A percentile compares a stretch with the other conserved stretches of the same genome.
Evolutionary conservation across 2,888 invertebrate genomes (phyloP).

Genomic region (Lasioglossum leucozonium): DNA sequence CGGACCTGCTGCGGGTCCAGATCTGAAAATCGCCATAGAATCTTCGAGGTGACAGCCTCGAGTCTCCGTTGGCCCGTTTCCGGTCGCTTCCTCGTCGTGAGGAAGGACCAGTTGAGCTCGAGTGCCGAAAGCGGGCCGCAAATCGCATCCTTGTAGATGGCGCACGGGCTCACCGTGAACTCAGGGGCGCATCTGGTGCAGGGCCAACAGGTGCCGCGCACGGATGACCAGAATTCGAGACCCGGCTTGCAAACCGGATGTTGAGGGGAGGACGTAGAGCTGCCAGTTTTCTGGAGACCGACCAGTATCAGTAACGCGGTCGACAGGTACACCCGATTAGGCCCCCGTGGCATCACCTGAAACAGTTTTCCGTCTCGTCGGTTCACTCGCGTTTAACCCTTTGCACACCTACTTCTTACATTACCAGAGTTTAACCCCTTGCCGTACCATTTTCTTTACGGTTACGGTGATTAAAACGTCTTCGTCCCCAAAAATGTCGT

Average conservation of each 20-base stretch:
- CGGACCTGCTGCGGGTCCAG: conserved; percentile 46
- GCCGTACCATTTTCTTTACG: no score
- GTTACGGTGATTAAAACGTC: no score
- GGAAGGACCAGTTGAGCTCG: conserved; percentile 87
- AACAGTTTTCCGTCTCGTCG: not conserved
- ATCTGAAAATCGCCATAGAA: conserved; percentile 72
- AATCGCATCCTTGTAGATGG: conserved; percentile 90
- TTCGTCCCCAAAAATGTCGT: no score
- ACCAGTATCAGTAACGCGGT: conserved; percentile 75
- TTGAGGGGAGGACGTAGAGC: conserved; percentile 60
- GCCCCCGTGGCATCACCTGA: conserved; percentile 80
- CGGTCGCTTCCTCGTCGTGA: conserved; percentile 84
- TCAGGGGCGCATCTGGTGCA: conserved; percentile 89
- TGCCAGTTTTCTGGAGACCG: conserved; percentile 59
- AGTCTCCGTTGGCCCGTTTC: conserved; percentile 71
- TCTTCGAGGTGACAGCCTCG: conserved; percentile 68
- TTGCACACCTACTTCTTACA: no score
- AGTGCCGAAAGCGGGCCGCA: conserved; percentile 90
- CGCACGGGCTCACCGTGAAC: conserved; percentile 90
- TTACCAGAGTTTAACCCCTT: no score
- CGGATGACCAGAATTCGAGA: conserved; percentile 89
- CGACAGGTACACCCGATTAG: conserved; percentile 74
- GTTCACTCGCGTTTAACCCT: no score
- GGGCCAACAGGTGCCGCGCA: conserved; percentile 88
- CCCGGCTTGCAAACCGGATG: conserved; percentile 85